phyloP scores from a whole-genome alignment of 2,797 vertebrate genomes.

The Paedocypris micromegethes region DNA sequence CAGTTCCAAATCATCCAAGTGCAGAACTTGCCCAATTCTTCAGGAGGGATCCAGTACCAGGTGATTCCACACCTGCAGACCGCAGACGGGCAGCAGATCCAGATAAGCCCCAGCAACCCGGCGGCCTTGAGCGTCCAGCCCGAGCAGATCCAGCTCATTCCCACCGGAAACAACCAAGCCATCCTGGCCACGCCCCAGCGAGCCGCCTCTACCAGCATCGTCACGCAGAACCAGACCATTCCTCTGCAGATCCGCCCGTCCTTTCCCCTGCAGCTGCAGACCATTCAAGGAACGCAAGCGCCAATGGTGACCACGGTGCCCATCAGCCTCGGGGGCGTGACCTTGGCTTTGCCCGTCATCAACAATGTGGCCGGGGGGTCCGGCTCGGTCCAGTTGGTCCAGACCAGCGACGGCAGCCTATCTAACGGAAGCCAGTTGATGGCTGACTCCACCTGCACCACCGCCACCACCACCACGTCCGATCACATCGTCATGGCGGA shows the following conservation, averaged over 20 bases:
- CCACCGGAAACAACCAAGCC: slow-evolving; percentile 83
- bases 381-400: slow-evolving; percentile 82
- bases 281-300: slow-evolving; percentile 86
- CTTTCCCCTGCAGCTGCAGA: slow-evolving; percentile 91
- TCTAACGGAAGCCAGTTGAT: slow-evolving; percentile 87
- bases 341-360: slow-evolving; percentile 91
- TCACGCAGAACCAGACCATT: slow-evolving; percentile 88
- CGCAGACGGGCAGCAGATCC: slow-evolving; percentile 91
- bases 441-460: slow-evolving; percentile 68
- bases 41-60: slow-evolving; percentile 91
- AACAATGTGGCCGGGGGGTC: slow-evolving; percentile 79
- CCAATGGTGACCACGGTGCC: slow-evolving; percentile 94
- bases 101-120: slow-evolving; percentile 80
- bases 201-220: slow-evolving; percentile 60
- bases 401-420: slow-evolving; percentile 80
- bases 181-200: slow-evolving; percentile 71
- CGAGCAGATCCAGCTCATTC: slow-evolving; percentile 94
- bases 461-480: slow-evolving; percentile 62
- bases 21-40: slow-evolving; percentile 81
- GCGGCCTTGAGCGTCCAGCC: slow-evolving; percentile 72
- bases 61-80: slow-evolving; percentile 96
- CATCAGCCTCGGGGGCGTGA: slow-evolving; percentile 95
- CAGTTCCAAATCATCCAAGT: slow-evolving; percentile 95
- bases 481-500: slow-evolving; percentile 69
- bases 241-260: slow-evolving; percentile 93